These are phyloP conservation scores for Arge pagana DNA, from an alignment of 2,888 invertebrate genomes.

Conservation along the genomic window DNA sequence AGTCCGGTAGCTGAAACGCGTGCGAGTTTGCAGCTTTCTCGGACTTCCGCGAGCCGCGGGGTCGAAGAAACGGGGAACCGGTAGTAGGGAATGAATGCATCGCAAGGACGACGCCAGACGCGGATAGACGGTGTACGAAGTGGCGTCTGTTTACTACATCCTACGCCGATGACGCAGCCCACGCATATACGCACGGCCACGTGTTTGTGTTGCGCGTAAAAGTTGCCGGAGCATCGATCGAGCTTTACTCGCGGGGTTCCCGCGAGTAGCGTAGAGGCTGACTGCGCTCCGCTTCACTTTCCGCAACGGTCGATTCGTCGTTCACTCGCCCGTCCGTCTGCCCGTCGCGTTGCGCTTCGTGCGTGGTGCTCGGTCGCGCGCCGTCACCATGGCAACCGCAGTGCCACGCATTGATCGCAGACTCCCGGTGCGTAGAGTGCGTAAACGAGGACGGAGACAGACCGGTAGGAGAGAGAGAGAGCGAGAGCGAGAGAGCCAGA, in stretches of 20 bases:
- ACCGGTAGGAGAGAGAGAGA: conserved; percentile 10
- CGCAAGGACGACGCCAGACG: too few species aligned
- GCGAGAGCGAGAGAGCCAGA: conserved; percentile 6
- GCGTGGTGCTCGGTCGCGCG: conserved; percentile 42
- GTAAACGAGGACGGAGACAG: conserved; percentile 35
- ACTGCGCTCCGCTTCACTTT: conserved; percentile 23
- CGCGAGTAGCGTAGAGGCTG: conserved; percentile 15
- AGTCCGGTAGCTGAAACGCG: too few species aligned
- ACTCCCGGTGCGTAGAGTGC: conserved; percentile 54
- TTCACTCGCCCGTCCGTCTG: conserved; percentile 2
- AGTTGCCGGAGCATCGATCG: conserved; percentile 21
- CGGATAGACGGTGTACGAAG: too few species aligned
- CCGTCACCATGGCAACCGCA: conserved; percentile 55
- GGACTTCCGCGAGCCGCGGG: too few species aligned
- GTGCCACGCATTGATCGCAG: conserved; percentile 58
- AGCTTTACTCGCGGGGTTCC: conserved; percentile 24
- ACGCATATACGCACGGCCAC: conserved; percentile 30
- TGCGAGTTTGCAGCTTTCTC: too few species aligned
- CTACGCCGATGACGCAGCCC: conserved; percentile 34
- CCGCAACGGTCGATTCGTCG: conserved; percentile 20
- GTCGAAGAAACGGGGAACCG: too few species aligned
- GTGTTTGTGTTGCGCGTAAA: conserved; percentile 24
- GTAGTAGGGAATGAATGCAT: too few species aligned
- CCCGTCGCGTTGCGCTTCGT: conserved; percentile 33
- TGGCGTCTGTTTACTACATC: conserved; percentile 18